Evolutionary conservation across 2,888 invertebrate genomes (phyloP).

Genomic region (Tortricodes alternella): DNA sequence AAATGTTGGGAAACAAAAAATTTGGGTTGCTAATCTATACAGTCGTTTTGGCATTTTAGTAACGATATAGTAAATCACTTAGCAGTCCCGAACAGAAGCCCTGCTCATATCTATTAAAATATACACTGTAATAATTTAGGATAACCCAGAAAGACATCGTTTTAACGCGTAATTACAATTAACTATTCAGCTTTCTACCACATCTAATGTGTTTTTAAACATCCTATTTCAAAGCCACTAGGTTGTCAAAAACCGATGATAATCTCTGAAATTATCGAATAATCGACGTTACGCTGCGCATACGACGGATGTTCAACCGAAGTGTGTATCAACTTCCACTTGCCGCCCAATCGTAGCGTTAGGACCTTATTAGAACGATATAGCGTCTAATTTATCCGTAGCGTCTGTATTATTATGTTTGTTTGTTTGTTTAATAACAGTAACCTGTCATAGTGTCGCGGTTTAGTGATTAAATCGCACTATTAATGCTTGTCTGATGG

Average conservation of each 20-base stretch:
- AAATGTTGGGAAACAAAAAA: no score
- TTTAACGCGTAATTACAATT: no score
- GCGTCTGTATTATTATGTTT: conserved; percentile 30
- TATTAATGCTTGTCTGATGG: conserved; percentile 70
- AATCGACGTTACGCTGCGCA: conserved; percentile 77
- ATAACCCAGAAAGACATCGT: no score
- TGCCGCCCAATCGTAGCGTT: neutral
- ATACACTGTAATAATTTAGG: no score
- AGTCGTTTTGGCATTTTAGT: no score
- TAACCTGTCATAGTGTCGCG: conserved; percentile 78
- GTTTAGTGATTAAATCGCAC: conserved; percentile 59
- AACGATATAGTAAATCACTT: no score
- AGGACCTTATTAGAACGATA: conserved; percentile 34
- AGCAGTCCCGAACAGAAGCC: no score
- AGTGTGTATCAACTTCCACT: conserved; percentile 39
- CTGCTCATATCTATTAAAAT: no score
- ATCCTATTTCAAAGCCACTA: conserved; percentile 55
- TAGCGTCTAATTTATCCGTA: conserved; percentile 9
- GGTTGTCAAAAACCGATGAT: conserved; percentile 74
- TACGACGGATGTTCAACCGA: conserved; percentile 74
- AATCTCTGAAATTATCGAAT: conserved; percentile 79
- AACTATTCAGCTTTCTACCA: conserved; percentile 2
- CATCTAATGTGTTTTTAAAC: conserved; percentile 34
- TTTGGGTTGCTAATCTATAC: no score
- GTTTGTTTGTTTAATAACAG: conserved; percentile 68